phyloP scores from a whole-genome alignment of 2,888 invertebrate species.

The Chesias legatella region DNA sequence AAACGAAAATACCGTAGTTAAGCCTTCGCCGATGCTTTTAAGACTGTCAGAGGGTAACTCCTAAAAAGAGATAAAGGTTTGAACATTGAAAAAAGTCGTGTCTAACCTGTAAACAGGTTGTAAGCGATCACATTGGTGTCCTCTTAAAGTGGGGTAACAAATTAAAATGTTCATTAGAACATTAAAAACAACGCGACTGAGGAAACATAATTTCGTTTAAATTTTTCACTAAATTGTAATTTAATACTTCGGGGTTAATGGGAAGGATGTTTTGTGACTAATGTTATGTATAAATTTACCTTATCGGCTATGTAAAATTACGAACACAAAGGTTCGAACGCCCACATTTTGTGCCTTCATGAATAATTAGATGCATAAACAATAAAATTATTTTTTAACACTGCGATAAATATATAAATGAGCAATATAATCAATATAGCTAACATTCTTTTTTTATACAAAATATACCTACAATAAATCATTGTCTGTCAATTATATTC shows the following conservation, averaged over 20 bases:
- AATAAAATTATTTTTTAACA: constrained; percentile 12
- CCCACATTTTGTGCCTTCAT: constrained; percentile 33
- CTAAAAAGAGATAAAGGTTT: constrained; percentile 65
- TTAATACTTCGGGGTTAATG: constrained; percentile 8
- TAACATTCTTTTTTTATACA: too few species aligned
- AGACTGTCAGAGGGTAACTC: constrained; percentile 62
- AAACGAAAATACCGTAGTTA: constrained; percentile 35
- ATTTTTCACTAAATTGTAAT: constrained; percentile 24
- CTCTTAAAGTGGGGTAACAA: constrained; percentile 40
- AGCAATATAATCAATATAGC: too few species aligned
- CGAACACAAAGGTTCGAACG: constrained; percentile 13
- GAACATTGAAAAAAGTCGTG: constrained; percentile 56
- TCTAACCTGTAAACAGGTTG: constrained; percentile 69
- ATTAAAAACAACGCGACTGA: constrained; percentile 21
- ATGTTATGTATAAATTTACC: neutral
- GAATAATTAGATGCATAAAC: constrained; percentile 35
- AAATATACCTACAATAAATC: too few species aligned
- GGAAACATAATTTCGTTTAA: neutral
- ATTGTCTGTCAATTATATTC: too few species aligned
- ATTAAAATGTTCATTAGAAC: constrained; percentile 35
- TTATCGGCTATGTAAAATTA: constrained; percentile 4
- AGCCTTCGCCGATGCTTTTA: constrained; percentile 52
- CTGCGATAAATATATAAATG: constrained; percentile 11
- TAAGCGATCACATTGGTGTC: constrained; percentile 56
- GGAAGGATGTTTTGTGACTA: neutral